These are phyloP conservation scores for Pseudolaguvia tuberculata DNA, from an alignment of 2,113 vertebrate species.

Conservation along the genomic window DNA sequence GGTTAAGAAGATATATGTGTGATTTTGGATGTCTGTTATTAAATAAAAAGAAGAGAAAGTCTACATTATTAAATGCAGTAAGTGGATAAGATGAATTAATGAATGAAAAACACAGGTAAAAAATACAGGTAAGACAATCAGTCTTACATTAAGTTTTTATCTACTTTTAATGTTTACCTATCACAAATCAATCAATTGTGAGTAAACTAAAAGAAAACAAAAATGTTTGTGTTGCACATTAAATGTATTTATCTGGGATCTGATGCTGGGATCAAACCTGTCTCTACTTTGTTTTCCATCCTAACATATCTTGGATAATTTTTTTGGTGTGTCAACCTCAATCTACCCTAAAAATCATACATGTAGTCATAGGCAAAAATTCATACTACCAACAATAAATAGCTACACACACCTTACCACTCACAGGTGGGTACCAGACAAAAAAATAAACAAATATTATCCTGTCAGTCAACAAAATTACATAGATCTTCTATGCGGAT, in stretches of 20 bases:
- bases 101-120: too few relatives aligned
- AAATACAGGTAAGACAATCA: background rate
- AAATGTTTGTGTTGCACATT: background rate
- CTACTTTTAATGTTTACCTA: too few relatives aligned
- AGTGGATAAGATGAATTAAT: too few relatives aligned
- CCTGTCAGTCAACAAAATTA: slow-evolving; percentile 85
- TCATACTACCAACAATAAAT: slow-evolving; percentile 72
- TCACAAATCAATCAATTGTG: background rate
- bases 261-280: background rate
- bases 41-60: too few relatives aligned
- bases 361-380: background rate
- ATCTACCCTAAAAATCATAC: slow-evolving; percentile 5
- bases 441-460: slow-evolving; percentile 88
- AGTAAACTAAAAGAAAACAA: background rate
- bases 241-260: background rate
- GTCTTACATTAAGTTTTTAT: too few relatives aligned
- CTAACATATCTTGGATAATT: background rate
- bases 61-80: too few relatives aligned
- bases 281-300: background rate
- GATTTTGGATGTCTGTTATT: too few relatives aligned
- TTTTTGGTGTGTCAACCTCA: slow-evolving; percentile 13
- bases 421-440: slow-evolving; percentile 74
- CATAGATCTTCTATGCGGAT: slow-evolving; percentile 74
- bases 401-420: slow-evolving; percentile 73
- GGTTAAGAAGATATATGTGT: background rate